Conservation (phyloP, 2,797 vertebrate species). For the Coregonus suidteri region DNA sequence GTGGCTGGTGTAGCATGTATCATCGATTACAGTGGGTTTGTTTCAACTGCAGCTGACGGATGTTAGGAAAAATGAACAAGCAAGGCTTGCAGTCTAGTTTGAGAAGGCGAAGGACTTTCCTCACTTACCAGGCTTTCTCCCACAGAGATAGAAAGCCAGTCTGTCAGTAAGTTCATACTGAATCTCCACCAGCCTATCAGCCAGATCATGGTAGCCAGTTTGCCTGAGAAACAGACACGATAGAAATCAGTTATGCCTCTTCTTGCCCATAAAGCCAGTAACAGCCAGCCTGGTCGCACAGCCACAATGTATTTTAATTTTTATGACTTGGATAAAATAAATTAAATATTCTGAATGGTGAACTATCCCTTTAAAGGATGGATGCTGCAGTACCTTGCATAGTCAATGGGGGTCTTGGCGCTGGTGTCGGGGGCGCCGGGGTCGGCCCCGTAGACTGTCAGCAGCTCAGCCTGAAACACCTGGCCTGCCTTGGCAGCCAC, state of each 20-base stretch:
- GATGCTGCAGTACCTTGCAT: conserved; percentile 81
- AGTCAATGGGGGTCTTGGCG: conserved; percentile 92
- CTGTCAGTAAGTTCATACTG: conserved; percentile 96
- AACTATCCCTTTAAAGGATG: background rate
- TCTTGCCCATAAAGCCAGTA: background rate
- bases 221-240: conserved; percentile 74
- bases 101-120: background rate
- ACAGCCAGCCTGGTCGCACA: background rate
- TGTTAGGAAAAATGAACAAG: background rate
- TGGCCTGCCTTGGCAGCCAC: conserved; percentile 95
- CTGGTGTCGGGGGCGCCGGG: conserved; percentile 91
- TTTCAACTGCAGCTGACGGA: background rate
- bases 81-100: background rate
- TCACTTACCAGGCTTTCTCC: conserved; percentile 90
- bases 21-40: background rate
- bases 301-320: too few relatives aligned
- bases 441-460: conserved; percentile 94
- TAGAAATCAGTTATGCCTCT: background rate
- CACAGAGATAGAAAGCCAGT: conserved; percentile 94
- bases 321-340: too few relatives aligned
- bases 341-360: background rate
- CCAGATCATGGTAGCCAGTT: conserved; percentile 91
- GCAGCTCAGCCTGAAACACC: conserved; percentile 89
- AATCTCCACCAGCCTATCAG: conserved; percentile 91
- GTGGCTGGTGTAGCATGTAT: background rate